Percentiles rank a stretch among this genome's conserved stretches.
Evolutionary conservation across 2,888 invertebrate genomes (phyloP).

Genomic region (Tetranychus truncatus): DNA sequence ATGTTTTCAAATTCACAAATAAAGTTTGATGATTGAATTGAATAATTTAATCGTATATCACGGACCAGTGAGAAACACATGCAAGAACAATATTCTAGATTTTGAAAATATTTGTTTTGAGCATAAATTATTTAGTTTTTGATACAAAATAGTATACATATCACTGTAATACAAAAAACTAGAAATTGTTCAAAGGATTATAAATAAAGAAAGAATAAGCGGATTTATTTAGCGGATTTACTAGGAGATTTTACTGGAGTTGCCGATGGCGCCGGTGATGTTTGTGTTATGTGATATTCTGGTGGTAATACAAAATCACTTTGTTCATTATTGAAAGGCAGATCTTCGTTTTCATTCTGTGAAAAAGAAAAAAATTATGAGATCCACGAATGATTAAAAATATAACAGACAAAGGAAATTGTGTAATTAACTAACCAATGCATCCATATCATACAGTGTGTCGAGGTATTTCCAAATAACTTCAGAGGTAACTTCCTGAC

Average conservation of each 20-base stretch:
- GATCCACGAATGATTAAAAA: not conserved
- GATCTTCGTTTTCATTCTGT: slow-evolving; percentile 7
- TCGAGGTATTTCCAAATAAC: slow-evolving; percentile 13
- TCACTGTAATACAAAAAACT: too few species aligned
- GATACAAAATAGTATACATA: too few species aligned
- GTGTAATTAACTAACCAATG: slow-evolving; percentile 1
- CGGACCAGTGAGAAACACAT: too few species aligned
- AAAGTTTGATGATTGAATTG: too few species aligned
- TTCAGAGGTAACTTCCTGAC: slow-evolving; percentile 13
- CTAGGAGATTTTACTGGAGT: not conserved
- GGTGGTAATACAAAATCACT: slow-evolving; percentile 40
- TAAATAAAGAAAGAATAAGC: not conserved
- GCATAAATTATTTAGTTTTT: too few species aligned
- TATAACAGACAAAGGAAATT: not conserved
- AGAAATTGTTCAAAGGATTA: too few species aligned
- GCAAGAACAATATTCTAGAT: too few species aligned
- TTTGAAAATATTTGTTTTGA: too few species aligned
- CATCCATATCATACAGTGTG: slow-evolving; percentile 17
- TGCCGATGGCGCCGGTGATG: not conserved
- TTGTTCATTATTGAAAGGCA: slow-evolving; percentile 31
- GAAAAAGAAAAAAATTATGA: not conserved
- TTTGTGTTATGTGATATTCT: slow-evolving; percentile 2
- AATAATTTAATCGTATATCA: too few species aligned
- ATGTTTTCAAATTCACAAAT: too few species aligned
- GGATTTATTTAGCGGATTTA: not conserved